A percentile compares a stretch with the other conserved stretches of the same genome.
Conservation (phyloP, 2,888 invertebrate species). For the Gymnoscelis rufifasciata region DNA sequence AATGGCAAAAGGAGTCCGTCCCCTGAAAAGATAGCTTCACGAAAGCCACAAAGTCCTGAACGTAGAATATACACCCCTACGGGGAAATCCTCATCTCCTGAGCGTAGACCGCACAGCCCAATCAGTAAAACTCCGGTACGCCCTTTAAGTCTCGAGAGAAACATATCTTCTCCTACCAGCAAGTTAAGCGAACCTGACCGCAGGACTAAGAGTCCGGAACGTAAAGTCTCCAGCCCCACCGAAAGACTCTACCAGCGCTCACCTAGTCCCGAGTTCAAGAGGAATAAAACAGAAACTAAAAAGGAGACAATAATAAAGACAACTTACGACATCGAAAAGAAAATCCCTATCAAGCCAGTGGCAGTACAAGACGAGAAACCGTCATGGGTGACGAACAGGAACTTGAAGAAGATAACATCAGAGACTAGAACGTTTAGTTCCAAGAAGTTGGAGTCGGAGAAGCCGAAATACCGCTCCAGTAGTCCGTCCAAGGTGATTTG, state of each 20-base stretch:
- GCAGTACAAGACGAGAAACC: constrained; percentile 76
- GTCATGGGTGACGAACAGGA: constrained; percentile 81
- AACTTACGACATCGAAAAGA: constrained; percentile 51
- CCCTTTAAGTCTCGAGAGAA: constrained; percentile 3
- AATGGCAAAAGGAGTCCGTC: constrained; percentile 62
- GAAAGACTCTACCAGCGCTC: constrained; percentile 45
- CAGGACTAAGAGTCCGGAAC: constrained; percentile 28
- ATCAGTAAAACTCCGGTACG: constrained; percentile 32
- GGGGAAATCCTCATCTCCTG: constrained; percentile 17
- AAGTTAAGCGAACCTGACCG: constrained; percentile 28
- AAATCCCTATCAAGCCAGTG: constrained; percentile 49
- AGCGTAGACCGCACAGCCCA: constrained; percentile 33
- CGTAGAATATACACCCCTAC: constrained; percentile 28
- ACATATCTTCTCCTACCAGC: constrained; percentile 15
- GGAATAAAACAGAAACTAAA: constrained; percentile 41
- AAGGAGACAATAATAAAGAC: constrained; percentile 60
- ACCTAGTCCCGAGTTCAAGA: constrained; percentile 55
- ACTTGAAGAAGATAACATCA: constrained; percentile 75
- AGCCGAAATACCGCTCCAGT: constrained; percentile 57
- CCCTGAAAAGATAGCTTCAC: constrained; percentile 46
- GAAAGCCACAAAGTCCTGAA: constrained; percentile 36
- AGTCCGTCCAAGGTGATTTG: constrained; percentile 62
- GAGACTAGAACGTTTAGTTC: constrained; percentile 59
- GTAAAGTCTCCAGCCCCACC: constrained; percentile 31
- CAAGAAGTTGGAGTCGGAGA: constrained; percentile 62